Percentiles rank a stretch among this genome's conserved stretches.
phyloP scores from a whole-genome alignment of 2,888 invertebrate genomes.

The Sminthurinus aureus region DNA sequence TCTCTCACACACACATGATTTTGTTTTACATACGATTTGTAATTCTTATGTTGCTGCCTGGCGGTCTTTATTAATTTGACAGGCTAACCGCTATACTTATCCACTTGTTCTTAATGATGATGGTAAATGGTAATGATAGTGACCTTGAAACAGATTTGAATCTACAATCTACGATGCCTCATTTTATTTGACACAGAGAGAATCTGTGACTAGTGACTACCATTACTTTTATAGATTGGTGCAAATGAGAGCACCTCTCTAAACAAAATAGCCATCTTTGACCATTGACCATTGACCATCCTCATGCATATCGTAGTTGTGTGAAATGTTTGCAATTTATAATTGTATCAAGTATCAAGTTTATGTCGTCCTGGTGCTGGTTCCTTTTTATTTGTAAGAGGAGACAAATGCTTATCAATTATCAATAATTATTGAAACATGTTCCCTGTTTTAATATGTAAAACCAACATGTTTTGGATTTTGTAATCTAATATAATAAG shows the following conservation, averaged over 20 bases:
- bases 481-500: background rate
- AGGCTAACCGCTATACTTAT: background rate
- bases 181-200: no score
- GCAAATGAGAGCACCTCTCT: no score
- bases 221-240: no score
- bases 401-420: background rate
- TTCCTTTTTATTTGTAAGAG: background rate
- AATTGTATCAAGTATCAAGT: background rate
- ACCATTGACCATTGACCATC: background rate
- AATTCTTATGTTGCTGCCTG: background rate
- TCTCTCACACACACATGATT: background rate
- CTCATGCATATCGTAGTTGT: conserved; percentile 13
- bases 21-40: background rate
- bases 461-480: background rate
- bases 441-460: background rate
- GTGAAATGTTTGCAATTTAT: background rate
- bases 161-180: no score
- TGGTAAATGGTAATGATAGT: background rate
- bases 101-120: background rate
- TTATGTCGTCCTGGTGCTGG: background rate
- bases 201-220: no score
- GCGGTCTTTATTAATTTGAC: background rate
- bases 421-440: background rate
- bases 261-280: background rate
- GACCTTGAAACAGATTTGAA: conserved; percentile 19